Percentiles rank a stretch among this genome's conserved stretches.
These are phyloP conservation scores for Nesogale talazaci DNA, from an alignment of 2,113 vertebrate species.

Conservation along the genomic window DNA sequence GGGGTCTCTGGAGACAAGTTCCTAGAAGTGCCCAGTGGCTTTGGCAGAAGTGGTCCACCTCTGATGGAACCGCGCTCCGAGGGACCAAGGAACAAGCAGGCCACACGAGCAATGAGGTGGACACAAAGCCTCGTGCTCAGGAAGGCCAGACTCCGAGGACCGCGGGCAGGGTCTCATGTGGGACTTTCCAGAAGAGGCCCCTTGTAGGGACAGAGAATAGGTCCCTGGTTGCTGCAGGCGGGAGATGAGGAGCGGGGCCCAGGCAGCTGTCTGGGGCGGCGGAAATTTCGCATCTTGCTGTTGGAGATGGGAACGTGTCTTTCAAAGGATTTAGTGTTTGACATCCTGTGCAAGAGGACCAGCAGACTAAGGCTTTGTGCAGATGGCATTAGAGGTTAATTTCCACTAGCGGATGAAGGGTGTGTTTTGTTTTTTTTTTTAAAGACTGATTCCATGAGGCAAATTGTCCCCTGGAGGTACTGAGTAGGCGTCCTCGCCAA, in stretches of 20 bases:
- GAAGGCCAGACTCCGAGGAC: fast-evolving
- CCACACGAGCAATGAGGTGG: fast-evolving
- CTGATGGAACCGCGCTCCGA: no score
- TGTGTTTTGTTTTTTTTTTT: no score
- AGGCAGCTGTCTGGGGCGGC: not conserved
- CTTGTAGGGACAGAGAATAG: not conserved
- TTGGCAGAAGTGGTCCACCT: not conserved
- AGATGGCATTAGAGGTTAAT: not conserved
- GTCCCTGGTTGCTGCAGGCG: fast-evolving
- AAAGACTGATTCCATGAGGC: no score
- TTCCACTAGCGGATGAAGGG: no score
- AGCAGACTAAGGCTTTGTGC: not conserved
- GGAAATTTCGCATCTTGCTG: not conserved
- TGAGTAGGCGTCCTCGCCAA: no score
- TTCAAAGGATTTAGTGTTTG: not conserved
- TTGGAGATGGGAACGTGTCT: not conserved
- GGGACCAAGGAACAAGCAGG: no score
- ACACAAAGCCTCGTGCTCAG: fast-evolving
- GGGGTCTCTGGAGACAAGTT: not conserved
- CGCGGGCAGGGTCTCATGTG: fast-evolving
- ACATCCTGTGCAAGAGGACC: fast-evolving
- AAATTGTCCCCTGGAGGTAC: no score
- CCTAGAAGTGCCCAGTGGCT: not conserved
- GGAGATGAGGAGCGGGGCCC: fast-evolving
- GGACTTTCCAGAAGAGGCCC: not conserved